Percentiles rank a stretch among this genome's conserved stretches.
Conservation (phyloP, 2,797 vertebrate species). For the Microctenopoma lineatum region DNA sequence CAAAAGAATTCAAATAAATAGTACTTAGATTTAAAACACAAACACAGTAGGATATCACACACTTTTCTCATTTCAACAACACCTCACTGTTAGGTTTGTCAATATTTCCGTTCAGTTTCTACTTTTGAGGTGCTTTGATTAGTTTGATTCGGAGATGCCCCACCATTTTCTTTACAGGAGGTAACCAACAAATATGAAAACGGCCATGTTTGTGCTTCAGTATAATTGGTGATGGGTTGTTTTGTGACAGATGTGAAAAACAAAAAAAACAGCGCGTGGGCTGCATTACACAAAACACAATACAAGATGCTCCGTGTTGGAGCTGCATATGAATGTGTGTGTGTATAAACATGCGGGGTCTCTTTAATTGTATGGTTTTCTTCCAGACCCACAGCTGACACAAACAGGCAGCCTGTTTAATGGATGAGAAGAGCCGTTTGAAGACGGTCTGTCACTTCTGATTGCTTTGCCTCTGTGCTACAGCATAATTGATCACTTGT, state of each 20-base stretch:
- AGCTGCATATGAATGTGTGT: slow-evolving; percentile 83
- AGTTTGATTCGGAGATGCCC: slow-evolving; percentile 78
- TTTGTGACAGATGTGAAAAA: slow-evolving; percentile 83
- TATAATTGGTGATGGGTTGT: slow-evolving; percentile 86
- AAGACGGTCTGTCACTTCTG: slow-evolving; percentile 83
- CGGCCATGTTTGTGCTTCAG: slow-evolving; percentile 74
- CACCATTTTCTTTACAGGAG: slow-evolving; percentile 81
- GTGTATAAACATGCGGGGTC: slow-evolving; percentile 75
- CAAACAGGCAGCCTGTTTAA: slow-evolving; percentile 84
- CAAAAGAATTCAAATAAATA: slow-evolving; percentile 12
- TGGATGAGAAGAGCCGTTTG: slow-evolving; percentile 82
- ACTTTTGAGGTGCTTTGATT: slow-evolving; percentile 83
- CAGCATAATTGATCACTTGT: slow-evolving; percentile 81
- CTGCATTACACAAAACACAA: slow-evolving; percentile 76
- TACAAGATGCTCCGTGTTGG: slow-evolving; percentile 75
- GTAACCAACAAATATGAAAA: slow-evolving; percentile 82
- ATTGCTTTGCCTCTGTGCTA: slow-evolving; percentile 78
- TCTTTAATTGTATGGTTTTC: slow-evolving; percentile 85
- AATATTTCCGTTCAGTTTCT: slow-evolving; percentile 79
- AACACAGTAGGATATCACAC: slow-evolving; percentile 57
- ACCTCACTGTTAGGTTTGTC: slow-evolving; percentile 70
- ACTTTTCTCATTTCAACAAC: slow-evolving; percentile 69
- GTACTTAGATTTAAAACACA: slow-evolving; percentile 41
- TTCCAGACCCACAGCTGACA: slow-evolving; percentile 81
- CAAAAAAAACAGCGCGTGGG: slow-evolving; percentile 48